These are phyloP conservation scores for Hirtodrosophila duncani DNA, from an alignment of 2,888 invertebrate genomes.

Conservation along the genomic window DNA sequence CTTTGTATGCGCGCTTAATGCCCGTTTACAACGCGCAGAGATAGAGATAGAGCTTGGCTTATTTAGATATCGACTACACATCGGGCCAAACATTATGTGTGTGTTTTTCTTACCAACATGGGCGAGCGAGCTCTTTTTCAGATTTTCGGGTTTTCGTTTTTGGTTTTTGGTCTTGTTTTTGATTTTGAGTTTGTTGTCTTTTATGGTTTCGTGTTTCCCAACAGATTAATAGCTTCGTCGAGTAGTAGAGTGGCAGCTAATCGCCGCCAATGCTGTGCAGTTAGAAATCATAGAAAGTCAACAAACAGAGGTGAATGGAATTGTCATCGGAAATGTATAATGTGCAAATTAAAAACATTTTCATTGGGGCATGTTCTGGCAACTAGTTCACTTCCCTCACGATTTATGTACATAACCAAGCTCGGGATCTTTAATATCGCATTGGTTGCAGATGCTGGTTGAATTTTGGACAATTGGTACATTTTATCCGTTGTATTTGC, in stretches of 20 bases:
- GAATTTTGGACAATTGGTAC: too few species aligned
- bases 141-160: constrained; percentile 5
- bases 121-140: constrained; percentile 5
- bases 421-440: too few species aligned
- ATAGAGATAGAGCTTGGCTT: constrained; percentile 17
- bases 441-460: too few species aligned
- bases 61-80: constrained; percentile 33
- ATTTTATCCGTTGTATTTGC: too few species aligned
- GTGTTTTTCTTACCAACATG: too few species aligned
- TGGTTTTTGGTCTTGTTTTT: too few species aligned
- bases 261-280: constrained; percentile 28
- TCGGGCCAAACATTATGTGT: too few species aligned
- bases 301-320: constrained; percentile 7
- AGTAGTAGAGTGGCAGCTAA: constrained; percentile 23
- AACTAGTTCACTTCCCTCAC: too few species aligned
- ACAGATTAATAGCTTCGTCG: constrained; percentile 12
- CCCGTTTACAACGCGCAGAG: constrained; percentile 34
- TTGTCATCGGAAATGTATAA: constrained; percentile 15
- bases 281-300: constrained; percentile 23
- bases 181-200: too few species aligned
- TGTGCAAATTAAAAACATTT: constrained; percentile 7
- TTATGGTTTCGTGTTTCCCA: constrained; percentile 5
- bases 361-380: constrained; percentile 34
- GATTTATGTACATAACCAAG: too few species aligned
- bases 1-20: constrained; percentile 38